Percentiles rank a stretch among this genome's conserved stretches.
Evolutionary conservation across 2,113 vertebrate genomes (phyloP).

Genomic region (Phylloscopus trochilus): DNA sequence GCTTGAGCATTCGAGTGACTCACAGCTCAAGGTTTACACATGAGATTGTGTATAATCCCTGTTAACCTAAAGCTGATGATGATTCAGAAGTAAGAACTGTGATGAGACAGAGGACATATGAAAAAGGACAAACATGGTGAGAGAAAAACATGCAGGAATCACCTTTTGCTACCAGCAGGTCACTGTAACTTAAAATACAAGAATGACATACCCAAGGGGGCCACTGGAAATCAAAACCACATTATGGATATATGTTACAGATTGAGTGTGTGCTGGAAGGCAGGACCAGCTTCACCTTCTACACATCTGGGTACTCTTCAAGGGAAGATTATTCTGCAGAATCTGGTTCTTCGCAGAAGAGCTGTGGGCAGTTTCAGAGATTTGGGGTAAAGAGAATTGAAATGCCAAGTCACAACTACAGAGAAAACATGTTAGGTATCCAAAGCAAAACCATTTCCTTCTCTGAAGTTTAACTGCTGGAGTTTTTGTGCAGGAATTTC

Average conservation of each 20-base stretch:
- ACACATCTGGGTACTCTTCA: not conserved
- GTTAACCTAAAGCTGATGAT: not conserved
- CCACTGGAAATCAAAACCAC: not conserved
- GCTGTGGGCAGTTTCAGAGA: not conserved
- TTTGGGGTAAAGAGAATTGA: not conserved
- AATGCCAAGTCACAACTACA: not conserved
- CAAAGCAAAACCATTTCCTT: not conserved
- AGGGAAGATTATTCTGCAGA: not conserved
- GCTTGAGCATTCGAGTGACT: not conserved
- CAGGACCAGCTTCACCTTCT: not conserved
- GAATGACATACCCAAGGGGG: not conserved
- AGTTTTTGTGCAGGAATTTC: not conserved
- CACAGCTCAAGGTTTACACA: not conserved
- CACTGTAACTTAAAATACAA: not conserved
- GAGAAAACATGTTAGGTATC: not conserved
- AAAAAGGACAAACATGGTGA: not conserved
- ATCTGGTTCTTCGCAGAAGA: not conserved
- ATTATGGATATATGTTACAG: not conserved
- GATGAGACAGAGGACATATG: not conserved
- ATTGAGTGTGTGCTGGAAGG: not conserved
- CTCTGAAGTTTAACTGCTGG: not conserved
- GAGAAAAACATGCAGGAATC: not conserved
- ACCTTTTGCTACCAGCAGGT: not conserved
- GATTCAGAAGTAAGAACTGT: not conserved
- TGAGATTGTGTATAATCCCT: constrained; percentile 9